These are phyloP conservation scores for Electrophaes corylata DNA, from an alignment of 2,888 invertebrate species.

Conservation along the genomic window DNA sequence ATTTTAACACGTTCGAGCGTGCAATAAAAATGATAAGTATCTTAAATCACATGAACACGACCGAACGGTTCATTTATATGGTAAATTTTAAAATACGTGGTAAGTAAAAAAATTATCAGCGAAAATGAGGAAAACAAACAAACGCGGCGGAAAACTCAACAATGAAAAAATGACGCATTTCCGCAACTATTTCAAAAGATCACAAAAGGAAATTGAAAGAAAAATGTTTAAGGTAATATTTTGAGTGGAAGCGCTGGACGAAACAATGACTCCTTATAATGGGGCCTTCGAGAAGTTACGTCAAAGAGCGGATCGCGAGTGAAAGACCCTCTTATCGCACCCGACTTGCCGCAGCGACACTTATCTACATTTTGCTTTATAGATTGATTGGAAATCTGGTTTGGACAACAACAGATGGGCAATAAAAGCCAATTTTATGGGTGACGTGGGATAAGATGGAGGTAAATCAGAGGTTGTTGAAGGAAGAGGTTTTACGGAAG, in stretches of 20 bases:
- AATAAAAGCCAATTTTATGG: slow-evolving; percentile 32
- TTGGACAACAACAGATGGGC: slow-evolving; percentile 33
- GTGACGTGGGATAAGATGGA: slow-evolving; percentile 22
- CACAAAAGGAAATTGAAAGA: slow-evolving; percentile 55
- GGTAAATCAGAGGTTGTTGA: slow-evolving; percentile 23
- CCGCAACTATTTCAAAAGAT: slow-evolving; percentile 54
- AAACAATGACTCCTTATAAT: slow-evolving; percentile 72
- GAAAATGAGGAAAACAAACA: slow-evolving; percentile 29
- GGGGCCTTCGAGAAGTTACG: slow-evolving; percentile 61
- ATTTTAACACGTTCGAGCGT: slow-evolving; percentile 11
- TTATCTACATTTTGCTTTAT: slow-evolving; percentile 63
- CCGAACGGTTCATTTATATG: too few species aligned
- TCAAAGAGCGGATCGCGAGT: slow-evolving; percentile 53
- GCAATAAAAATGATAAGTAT: slow-evolving; percentile 16
- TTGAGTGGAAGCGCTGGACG: slow-evolving; percentile 58
- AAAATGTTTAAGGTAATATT: slow-evolving; percentile 67
- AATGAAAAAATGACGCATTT: slow-evolving; percentile 46
- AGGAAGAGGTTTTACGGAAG: slow-evolving; percentile 17
- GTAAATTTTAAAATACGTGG: slow-evolving; percentile 22
- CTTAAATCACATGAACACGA: too few species aligned
- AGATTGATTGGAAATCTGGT: slow-evolving; percentile 62
- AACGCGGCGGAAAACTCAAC: slow-evolving; percentile 21
- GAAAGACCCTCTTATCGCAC: slow-evolving; percentile 65
- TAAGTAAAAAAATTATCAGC: slow-evolving; percentile 24
- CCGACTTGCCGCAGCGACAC: slow-evolving; percentile 67